Evolutionary conservation across 2,113 vertebrate species (phyloP).

Genomic region (Scopus umbretta): DNA sequence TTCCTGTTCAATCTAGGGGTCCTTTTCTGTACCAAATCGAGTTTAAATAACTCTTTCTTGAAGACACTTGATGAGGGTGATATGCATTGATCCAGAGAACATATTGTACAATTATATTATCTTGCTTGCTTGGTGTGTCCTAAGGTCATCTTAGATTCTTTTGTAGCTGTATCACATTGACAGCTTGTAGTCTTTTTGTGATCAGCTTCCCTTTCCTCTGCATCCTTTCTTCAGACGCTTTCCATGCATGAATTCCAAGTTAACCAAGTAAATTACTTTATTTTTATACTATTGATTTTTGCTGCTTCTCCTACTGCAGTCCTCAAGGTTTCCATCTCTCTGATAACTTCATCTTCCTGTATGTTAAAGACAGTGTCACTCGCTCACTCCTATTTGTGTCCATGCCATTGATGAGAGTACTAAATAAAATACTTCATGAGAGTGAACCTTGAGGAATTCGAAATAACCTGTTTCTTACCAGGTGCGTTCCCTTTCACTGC

Average conservation of each 20-base stretch:
- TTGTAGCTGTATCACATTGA: background rate
- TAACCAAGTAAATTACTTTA: background rate
- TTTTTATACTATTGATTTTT: background rate
- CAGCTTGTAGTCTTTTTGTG: background rate
- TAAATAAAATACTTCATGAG: background rate
- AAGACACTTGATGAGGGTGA: background rate
- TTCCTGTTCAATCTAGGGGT: background rate
- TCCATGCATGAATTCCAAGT: background rate
- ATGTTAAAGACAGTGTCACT: background rate
- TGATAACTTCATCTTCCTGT: background rate
- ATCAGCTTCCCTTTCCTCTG: background rate
- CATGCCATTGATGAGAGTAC: background rate
- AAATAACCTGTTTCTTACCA: background rate
- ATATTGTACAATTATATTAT: background rate
- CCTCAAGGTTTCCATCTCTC: background rate
- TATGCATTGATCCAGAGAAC: background rate
- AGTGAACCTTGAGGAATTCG: background rate
- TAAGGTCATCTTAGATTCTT: background rate
- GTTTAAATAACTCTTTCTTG: background rate
- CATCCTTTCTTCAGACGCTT: background rate
- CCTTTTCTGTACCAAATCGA: background rate
- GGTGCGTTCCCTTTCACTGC: background rate
- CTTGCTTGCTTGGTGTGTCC: background rate
- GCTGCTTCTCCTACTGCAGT: background rate
- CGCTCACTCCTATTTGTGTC: background rate